A percentile compares a stretch with the other conserved stretches of the same genome.
phyloP scores from a whole-genome alignment of 2,888 invertebrate species.

The Nomada goodeniana region DNA sequence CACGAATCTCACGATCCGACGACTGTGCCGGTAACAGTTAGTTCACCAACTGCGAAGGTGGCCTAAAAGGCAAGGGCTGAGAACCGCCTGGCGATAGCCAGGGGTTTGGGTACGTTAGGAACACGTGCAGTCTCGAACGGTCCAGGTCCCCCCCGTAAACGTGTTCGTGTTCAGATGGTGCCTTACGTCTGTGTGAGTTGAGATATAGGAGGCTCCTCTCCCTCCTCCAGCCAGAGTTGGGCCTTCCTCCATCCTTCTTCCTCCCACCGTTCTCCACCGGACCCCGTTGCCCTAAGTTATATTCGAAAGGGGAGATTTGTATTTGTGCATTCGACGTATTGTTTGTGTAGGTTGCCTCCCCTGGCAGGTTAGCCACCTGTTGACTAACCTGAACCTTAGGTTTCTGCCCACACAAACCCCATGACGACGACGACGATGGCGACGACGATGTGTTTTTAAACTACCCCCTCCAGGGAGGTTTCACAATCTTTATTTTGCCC shows the following conservation, averaged over 20 bases:
- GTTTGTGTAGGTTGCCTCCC: slow-evolving; percentile 82
- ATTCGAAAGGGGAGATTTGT: slow-evolving; percentile 80
- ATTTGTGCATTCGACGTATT: slow-evolving; percentile 83
- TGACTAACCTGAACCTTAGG: slow-evolving; percentile 82
- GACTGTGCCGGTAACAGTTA: slow-evolving; percentile 9
- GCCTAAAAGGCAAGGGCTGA: slow-evolving; percentile 68
- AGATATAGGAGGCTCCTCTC: slow-evolving; percentile 79
- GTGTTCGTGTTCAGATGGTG: slow-evolving; percentile 80
- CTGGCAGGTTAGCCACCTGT: slow-evolving; percentile 84
- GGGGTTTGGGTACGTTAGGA: slow-evolving; percentile 83
- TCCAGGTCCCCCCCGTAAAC: slow-evolving; percentile 79
- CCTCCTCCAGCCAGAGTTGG: slow-evolving; percentile 31
- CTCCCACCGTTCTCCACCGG: slow-evolving; percentile 34
- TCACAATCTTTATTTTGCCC: slow-evolving; percentile 80
- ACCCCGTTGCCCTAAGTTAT: slow-evolving; percentile 73
- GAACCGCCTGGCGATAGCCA: slow-evolving; percentile 79
- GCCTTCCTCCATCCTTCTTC: slow-evolving; percentile 57
- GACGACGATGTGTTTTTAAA: slow-evolving; percentile 78
- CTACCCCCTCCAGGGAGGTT: slow-evolving; percentile 72
- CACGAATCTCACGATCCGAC: slow-evolving; percentile 8
- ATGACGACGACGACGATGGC: slow-evolving; percentile 74
- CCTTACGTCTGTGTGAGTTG: slow-evolving; percentile 77
- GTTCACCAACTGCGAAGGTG: not conserved
- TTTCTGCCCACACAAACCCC: slow-evolving; percentile 78
- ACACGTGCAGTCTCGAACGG: slow-evolving; percentile 84